Evolutionary conservation across 2,888 invertebrate genomes (phyloP), one percentile per base, ranked within the genome.

Genomic region (Trachelus iudaicus): DNA sequence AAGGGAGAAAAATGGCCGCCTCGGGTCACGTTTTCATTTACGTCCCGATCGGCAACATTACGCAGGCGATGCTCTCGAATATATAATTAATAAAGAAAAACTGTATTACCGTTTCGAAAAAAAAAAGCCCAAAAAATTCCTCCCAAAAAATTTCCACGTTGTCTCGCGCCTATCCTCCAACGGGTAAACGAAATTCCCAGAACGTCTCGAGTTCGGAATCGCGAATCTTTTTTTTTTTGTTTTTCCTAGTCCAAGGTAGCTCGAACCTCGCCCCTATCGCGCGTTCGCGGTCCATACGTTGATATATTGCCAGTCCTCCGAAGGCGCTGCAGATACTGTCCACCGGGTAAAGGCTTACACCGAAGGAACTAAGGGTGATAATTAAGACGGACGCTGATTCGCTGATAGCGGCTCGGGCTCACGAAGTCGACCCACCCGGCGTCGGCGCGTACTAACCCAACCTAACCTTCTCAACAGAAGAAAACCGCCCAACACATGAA

Each of bases 331-430:
- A 73, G 79, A 82, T 84, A 83, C 81, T 79, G 80, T 81, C 81
- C 79, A 74, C 73, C 78, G 69, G 79, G 75, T 80, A 81, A 82
- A 81, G 80, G 79, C 77, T 80, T 81, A 80, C 78, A 37, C 75
- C 77, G 84, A 82, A 83, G 85, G 85, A 86, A 85, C 86, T 84
- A 84, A 86, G 88, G 88, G 90, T 88, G 90, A 91, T 91, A 91
- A 91, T 91, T 91, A 91, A 91, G 91, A 91, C 90, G 88, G 88
- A 91, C 90, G 90, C 88, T 89, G 91, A 91, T 91, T 88, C 84
- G 87, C 86, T 87, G 90, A 90, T 91, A 89, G 88, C 83, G 84
- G 82, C 81, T 83, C 79, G 12, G 82, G 84, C 85, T 85, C 88
- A 86, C 86, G 86, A 85, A 35, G 34, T 69, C 30, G 11, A 77